Percentiles rank a stretch among this genome's conserved stretches.
Evolutionary conservation across 1,140 invertebrate genomes (phyloP).

Genomic region (Magallana ariakensis): DNA sequence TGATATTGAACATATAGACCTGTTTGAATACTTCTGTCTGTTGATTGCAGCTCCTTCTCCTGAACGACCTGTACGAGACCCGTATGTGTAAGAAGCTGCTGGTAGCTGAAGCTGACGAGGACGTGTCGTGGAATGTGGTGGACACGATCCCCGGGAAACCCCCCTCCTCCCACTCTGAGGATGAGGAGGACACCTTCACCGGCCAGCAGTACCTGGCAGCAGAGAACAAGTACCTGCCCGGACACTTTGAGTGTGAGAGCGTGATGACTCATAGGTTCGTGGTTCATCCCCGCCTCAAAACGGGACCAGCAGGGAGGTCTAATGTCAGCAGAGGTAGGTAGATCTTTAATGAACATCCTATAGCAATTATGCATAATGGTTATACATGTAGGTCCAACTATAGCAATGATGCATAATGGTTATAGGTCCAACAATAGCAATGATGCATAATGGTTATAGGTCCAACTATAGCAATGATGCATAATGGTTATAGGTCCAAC

Average conservation of each 20-base stretch:
- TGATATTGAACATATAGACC: no score
- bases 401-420: no score
- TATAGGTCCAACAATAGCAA: no score
- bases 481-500: no score
- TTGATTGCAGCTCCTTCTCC: slow-evolving; percentile 81
- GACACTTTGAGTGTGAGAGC: slow-evolving; percentile 87
- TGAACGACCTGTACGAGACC: slow-evolving; percentile 87
- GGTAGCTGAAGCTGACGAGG: slow-evolving; percentile 85
- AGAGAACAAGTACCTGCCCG: slow-evolving; percentile 81
- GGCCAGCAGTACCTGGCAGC: slow-evolving; percentile 80
- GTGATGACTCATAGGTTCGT: slow-evolving; percentile 87
- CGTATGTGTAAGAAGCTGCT: slow-evolving; percentile 86
- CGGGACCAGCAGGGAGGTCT: slow-evolving; percentile 75
- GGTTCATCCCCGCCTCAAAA: slow-evolving; percentile 87
- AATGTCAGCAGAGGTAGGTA: not conserved
- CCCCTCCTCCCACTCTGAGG: slow-evolving; percentile 50
- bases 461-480: no score
- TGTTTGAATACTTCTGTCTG: not conserved
- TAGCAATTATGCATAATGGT: no score
- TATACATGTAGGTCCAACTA: no score
- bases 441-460: no score
- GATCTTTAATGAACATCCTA: not conserved
- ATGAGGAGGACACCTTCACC: slow-evolving; percentile 72
- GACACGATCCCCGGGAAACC: not conserved
- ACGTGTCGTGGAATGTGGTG: slow-evolving; percentile 79